A percentile compares a stretch with the other conserved stretches of the same genome.
Conservation (phyloP, 2,113 vertebrate genomes). For the Pomatostomus ruficeps region DNA sequence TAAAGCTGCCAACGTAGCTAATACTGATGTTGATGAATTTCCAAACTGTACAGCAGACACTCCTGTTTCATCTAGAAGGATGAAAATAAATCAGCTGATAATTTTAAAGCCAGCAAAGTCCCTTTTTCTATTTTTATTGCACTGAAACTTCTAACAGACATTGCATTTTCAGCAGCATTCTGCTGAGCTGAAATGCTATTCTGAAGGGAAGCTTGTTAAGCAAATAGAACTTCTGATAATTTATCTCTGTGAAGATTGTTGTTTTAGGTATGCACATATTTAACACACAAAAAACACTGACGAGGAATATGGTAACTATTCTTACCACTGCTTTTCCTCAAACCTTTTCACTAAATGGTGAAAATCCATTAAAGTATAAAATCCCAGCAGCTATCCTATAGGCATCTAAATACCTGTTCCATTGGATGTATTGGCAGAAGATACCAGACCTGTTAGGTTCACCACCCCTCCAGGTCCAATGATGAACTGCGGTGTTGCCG, state of each 20-base stretch:
- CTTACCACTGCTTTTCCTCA: conserved; percentile 51
- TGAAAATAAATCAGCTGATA: not conserved
- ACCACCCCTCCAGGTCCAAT: conserved; percentile 87
- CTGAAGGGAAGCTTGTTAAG: not conserved
- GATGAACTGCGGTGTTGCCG: conserved; percentile 84
- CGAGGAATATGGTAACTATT: not conserved
- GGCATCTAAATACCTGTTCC: conserved; percentile 65
- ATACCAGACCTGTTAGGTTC: conserved; percentile 83
- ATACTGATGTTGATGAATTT: conserved; percentile 84
- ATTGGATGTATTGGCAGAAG: conserved; percentile 67
- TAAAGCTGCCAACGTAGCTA: conserved; percentile 84
- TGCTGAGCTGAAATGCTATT: not conserved
- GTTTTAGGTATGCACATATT: not conserved
- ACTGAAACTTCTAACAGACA: not conserved
- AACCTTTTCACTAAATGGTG: conserved; percentile 28
- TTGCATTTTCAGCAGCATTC: not conserved
- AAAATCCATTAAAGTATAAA: conserved; percentile 19
- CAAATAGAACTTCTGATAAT: not conserved
- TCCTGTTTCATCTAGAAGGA: conserved; percentile 76
- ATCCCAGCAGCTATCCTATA: conserved; percentile 45
- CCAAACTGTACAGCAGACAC: conserved; percentile 84
- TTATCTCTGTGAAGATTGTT: not conserved
- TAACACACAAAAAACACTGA: not conserved
- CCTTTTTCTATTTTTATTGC: not conserved
- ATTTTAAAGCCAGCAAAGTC: not conserved